These are phyloP conservation scores for Euglossa dilemma DNA, from an alignment of 1,140 invertebrate genomes.

Conservation along the genomic window DNA sequence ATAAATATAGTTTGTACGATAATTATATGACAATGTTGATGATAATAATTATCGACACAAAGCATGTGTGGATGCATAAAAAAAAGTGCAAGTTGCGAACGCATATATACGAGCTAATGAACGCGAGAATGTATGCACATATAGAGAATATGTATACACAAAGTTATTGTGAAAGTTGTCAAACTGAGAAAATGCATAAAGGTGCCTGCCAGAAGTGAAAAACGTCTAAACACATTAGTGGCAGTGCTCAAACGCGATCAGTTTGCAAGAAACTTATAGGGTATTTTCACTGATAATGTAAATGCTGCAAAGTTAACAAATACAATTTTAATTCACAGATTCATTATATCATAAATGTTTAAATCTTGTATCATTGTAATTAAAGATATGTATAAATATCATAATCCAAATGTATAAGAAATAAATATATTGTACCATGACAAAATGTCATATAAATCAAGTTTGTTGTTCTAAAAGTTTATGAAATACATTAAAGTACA, in stretches of 20 bases:
- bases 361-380: conserved; percentile 79
- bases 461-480: conserved; percentile 45
- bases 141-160: conserved; percentile 37
- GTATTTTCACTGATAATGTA: conserved; percentile 64
- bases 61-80: conserved; percentile 53
- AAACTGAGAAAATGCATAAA: conserved; percentile 55
- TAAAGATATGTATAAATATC: conserved; percentile 70
- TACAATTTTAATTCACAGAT: conserved; percentile 74
- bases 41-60: conserved; percentile 66
- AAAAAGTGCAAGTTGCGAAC: conserved; percentile 33
- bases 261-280: conserved; percentile 45
- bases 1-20: conserved; percentile 63
- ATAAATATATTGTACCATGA: conserved; percentile 79
- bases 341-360: conserved; percentile 80
- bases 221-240: conserved; percentile 49
- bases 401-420: conserved; percentile 76
- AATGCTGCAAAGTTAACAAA: conserved; percentile 67
- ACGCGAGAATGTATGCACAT: conserved; percentile 27
- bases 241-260: conserved; percentile 49
- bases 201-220: conserved; percentile 51
- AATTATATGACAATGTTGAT: conserved; percentile 56
- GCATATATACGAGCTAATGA: conserved; percentile 30
- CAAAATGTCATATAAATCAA: conserved; percentile 54
- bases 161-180: conserved; percentile 59
- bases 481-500: conserved; percentile 48